Evolutionary conservation across 2,113 vertebrate species (phyloP), one percentile per base, ranked within the genome.

Genomic region (Anolis sagrei): DNA sequence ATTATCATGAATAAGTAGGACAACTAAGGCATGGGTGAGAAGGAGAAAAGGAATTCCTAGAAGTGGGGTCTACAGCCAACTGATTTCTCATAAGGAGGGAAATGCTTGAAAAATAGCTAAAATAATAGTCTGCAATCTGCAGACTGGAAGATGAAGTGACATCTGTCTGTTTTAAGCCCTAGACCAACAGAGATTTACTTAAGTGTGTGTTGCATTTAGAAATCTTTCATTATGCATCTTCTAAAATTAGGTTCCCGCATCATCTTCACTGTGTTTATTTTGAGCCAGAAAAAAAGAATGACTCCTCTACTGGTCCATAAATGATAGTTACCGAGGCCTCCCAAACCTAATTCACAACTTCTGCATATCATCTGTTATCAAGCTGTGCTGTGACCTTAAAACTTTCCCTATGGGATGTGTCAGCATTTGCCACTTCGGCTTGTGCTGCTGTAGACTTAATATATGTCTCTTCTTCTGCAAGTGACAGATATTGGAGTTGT

Each of bases 391-490:
- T 83, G 66, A 58, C 76, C 51, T 83, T 83, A 87, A 80, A 72
- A 34, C 66, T 72, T 82, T 73, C 36, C 64, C 75, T 78, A 14
- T 78, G 29, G 74, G 54, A 78, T 49, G 25, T 66, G 29, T 51
- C 75, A 76, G 72, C 85, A 66, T 86, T 81, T 58, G 54, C 16
- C 44, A 80, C 77, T 86, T 54, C 69, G 34, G 39, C 73, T 54
- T 69, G 44, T 27, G 48, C 87, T 88, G 80, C 84, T 34, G 64
- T 86, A 90, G 87, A 77, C 58, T 86, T 93, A 88, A 91, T 87
- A 79, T 0, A 39, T 74, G 32, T 92, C 81, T 87, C 58, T 74
- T 76, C 84, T 84, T 87, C 54, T 49, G 51, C 51, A 13, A 62
- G 88, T 90, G 85, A 89, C 83, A 91, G 66, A 29, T 61, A 34